A percentile compares a stretch with the other conserved stretches of the same genome.
phyloP scores from a whole-genome alignment of 2,888 invertebrate species.

The Chaetogeoica ovagalla region DNA sequence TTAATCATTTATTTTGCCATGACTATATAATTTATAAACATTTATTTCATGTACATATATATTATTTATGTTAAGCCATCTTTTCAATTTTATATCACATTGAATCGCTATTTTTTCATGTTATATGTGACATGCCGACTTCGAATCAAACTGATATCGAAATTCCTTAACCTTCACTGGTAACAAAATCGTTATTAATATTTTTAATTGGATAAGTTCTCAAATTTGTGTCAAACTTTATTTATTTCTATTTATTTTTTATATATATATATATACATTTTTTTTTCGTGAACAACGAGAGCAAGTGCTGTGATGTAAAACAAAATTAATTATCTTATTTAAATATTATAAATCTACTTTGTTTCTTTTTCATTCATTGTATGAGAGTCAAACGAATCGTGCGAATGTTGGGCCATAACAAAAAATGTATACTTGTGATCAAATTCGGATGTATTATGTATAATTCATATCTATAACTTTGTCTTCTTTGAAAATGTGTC shows the following conservation, averaged over 20 bases:
- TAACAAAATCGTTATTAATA: not conserved
- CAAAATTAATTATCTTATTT: constrained; percentile 31
- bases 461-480: constrained; percentile 6
- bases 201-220: constrained; percentile 22
- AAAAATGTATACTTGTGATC: constrained; percentile 14
- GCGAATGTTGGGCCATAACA: constrained; percentile 24
- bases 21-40: constrained; percentile 27
- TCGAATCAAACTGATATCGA: not conserved
- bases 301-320: constrained; percentile 46
- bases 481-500: not conserved
- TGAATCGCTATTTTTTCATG: not conserved
- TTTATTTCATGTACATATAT: constrained; percentile 2
- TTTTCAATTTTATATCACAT: constrained; percentile 26
- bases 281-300: constrained; percentile 47
- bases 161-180: not conserved
- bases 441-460: constrained; percentile 25
- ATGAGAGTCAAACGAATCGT: constrained; percentile 4
- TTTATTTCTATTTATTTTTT: constrained; percentile 29
- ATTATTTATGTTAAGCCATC: constrained; percentile 1
- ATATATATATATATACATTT: constrained; percentile 10
- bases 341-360: not conserved
- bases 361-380: constrained; percentile 14
- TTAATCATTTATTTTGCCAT: constrained; percentile 41
- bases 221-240: constrained; percentile 37
- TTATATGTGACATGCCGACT: not conserved